Base-by-base conservation (phyloP, 1,140 invertebrate species). In the Planococcus citri region DNA sequence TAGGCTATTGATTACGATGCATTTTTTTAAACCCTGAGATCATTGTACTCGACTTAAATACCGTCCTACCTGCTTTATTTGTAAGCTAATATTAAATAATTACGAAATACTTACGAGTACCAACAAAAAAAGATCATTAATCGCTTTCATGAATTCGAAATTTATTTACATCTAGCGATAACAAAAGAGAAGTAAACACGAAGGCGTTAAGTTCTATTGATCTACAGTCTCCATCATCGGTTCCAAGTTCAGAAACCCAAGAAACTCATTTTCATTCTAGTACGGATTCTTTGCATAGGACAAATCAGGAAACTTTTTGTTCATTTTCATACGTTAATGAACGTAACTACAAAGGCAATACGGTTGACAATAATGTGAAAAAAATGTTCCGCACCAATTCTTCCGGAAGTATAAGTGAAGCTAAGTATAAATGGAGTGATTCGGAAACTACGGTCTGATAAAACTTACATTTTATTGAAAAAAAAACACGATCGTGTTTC, bases 381-480 rank as follows among this genome's bases (percentile, higher is more conserved):
- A 64, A 64, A 64, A 24, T 64, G 22, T 64, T 64, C 24, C 60
- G 60, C 21, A 25, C 60, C 22, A 64, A 64, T 64, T 64, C 60
- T 25, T 64, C 60, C 60, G 25, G 25, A 64, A 24, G 25, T 25
- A 64, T 64, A 9, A 27, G 25, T 25, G 60, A 64, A 25, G 25
- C 60, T 2, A 20, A 64, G 1, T 76, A 77, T 37, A 68, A 69
- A 6, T 71, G 71, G 71, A 71, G 37, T 27, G 71, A 71, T 71
- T 68, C 71, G 10, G 71, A 71, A 69, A 71, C 71, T 64, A 71
- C 69, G 24, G 71, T 71, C 14, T 71, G 41, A 71, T 12, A 25
- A 64, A 24, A 21, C 17, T 51, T 2, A 51, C 41, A 51, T 51
- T 51, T 51, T 37, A 8, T n/a, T n/a, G n/a, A 8, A 37, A 3